These are phyloP conservation scores for Drosophila paulistorum DNA, from an alignment of 1,140 invertebrate species.

Conservation along the genomic window DNA sequence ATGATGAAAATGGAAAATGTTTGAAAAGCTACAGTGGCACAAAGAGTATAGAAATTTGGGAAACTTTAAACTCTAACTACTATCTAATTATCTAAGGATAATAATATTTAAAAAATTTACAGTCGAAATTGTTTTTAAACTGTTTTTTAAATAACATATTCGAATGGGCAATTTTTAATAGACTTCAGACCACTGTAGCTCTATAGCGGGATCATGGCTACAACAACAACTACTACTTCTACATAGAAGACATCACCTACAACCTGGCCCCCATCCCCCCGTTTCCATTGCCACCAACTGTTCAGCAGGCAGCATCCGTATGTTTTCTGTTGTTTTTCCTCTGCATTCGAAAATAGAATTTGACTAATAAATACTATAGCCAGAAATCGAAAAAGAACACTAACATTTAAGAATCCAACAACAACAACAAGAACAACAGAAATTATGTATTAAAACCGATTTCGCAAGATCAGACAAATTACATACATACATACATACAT, in stretches of 20 bases:
- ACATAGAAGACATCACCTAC: slow-evolving; percentile 40
- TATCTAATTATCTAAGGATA: too few relatives aligned
- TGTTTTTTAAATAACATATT: not conserved
- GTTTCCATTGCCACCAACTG: slow-evolving; percentile 6
- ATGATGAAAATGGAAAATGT: slow-evolving; percentile 67
- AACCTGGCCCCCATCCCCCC: slow-evolving; percentile 10
- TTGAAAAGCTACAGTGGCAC: slow-evolving; percentile 53
- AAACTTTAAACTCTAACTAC: too few relatives aligned
- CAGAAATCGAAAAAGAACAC: slow-evolving; percentile 66
- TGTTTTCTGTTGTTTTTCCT: slow-evolving; percentile 54
- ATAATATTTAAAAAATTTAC: too few relatives aligned
- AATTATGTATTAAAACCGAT: slow-evolving; percentile 25
- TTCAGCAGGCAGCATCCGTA: slow-evolving; percentile 38
- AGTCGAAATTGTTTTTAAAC: too few relatives aligned
- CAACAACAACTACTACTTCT: slow-evolving; percentile 28
- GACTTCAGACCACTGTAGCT: slow-evolving; percentile 47
- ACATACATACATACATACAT: not conserved
- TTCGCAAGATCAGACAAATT: slow-evolving; percentile 39
- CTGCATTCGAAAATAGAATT: slow-evolving; percentile 78
- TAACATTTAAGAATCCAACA: slow-evolving; percentile 25
- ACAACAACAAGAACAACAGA: too few relatives aligned
- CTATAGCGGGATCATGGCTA: slow-evolving; percentile 1
- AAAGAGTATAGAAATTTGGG: not conserved
- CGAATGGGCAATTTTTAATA: slow-evolving; percentile 1
- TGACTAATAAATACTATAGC: slow-evolving; percentile 82